A percentile compares a stretch with the other conserved stretches of the same genome.
These are phyloP conservation scores for Laothoe populi DNA, from an alignment of 2,888 invertebrate species.

Conservation along the genomic window DNA sequence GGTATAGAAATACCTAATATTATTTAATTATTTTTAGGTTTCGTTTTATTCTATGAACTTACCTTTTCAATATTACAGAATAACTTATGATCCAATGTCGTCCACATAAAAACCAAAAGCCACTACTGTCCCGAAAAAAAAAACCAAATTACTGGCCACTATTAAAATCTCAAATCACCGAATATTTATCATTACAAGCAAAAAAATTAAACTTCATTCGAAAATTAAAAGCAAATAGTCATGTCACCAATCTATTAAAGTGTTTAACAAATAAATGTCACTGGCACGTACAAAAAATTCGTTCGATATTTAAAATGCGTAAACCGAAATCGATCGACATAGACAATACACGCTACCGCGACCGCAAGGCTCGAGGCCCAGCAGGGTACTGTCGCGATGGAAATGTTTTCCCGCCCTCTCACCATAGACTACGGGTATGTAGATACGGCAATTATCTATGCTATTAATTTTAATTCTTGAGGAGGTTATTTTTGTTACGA, in stretches of 20 bases:
- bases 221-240: not conserved
- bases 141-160: constrained; percentile 11
- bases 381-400: constrained; percentile 62
- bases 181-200: not conserved
- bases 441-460: constrained; percentile 33
- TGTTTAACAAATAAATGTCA: constrained; percentile 8
- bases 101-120: constrained; percentile 19
- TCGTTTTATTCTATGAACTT: not conserved
- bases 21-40: too few relatives aligned
- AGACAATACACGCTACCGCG: constrained; percentile 36
- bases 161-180: not conserved
- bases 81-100: constrained; percentile 9
- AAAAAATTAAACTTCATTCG: constrained; percentile 1
- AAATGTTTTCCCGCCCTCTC: constrained; percentile 68
- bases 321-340: constrained; percentile 34
- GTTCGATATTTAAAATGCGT: constrained; percentile 16
- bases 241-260: not conserved
- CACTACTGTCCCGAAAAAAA: not conserved
- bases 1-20: too few relatives aligned
- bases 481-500: constrained; percentile 7
- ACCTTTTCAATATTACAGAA: not conserved
- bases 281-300: constrained; percentile 27
- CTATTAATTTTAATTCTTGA: not conserved
- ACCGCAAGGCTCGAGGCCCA: constrained; percentile 58
- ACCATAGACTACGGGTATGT: constrained; percentile 54